Conservation (phyloP, 2,888 invertebrate species). For the Branchellion lobata region DNA sequence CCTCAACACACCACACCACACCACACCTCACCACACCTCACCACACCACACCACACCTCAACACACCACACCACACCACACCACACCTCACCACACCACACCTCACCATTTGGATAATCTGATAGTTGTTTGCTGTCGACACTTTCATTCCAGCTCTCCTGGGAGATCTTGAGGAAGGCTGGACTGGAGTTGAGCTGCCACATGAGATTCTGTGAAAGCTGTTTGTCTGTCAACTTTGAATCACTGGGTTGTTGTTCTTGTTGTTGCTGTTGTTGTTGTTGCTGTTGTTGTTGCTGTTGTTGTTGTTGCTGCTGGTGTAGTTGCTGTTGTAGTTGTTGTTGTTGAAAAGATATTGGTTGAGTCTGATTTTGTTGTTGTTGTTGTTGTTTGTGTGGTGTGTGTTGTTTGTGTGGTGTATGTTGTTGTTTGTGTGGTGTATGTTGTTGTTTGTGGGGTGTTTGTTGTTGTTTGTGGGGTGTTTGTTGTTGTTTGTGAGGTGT, state of each 20-base stretch:
- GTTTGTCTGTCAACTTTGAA: not conserved
- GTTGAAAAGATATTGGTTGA: no score
- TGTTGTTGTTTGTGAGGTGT: not conserved
- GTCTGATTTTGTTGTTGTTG: no score
- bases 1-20: not conserved
- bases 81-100: not conserved
- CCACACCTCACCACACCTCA: not conserved
- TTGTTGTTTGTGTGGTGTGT: no score
- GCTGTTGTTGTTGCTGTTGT: not conserved
- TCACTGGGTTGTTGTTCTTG: not conserved
- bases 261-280: not conserved
- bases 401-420: no score
- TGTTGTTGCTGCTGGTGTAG: not conserved
- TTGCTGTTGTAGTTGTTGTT: not conserved
- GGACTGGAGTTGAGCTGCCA: constrained; percentile 7
- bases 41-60: constrained; percentile 1
- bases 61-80: not conserved
- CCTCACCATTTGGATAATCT: not conserved
- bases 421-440: no score
- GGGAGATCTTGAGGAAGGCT: not conserved
- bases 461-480: no score
- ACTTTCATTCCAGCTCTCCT: constrained; percentile 4
- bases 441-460: not conserved
- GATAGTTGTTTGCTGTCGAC: not conserved
- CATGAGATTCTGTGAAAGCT: not conserved